These are phyloP conservation scores for Aricia agestis DNA, from an alignment of 1,140 invertebrate genomes.

Conservation along the genomic window DNA sequence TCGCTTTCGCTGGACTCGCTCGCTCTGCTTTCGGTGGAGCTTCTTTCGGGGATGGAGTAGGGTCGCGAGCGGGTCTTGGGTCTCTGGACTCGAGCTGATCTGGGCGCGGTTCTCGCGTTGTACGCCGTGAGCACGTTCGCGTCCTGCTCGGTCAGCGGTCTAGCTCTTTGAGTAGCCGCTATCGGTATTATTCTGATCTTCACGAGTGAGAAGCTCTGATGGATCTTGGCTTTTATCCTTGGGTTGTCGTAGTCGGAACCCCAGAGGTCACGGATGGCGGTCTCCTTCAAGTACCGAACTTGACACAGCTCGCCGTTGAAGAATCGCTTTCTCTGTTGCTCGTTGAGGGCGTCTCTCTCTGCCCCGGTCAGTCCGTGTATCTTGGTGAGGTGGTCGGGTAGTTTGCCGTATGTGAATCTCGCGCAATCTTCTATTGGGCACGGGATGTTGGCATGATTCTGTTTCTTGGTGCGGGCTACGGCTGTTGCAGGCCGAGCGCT, in stretches of 20 bases:
- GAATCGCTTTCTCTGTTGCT: slow-evolving; percentile 72
- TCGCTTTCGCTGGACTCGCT: slow-evolving; percentile 63
- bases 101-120: slow-evolving; percentile 69
- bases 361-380: slow-evolving; percentile 70
- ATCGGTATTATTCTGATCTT: slow-evolving; percentile 74
- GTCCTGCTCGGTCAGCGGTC: slow-evolving; percentile 72
- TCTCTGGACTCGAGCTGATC: slow-evolving; percentile 55
- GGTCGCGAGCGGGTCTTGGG: slow-evolving; percentile 51
- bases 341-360: slow-evolving; percentile 69
- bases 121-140: slow-evolving; percentile 74
- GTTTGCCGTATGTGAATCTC: slow-evolving; percentile 72
- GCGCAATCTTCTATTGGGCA: slow-evolving; percentile 75
- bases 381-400: slow-evolving; percentile 73
- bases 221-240: slow-evolving; percentile 68
- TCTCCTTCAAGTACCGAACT: slow-evolving; percentile 72
- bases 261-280: slow-evolving; percentile 72
- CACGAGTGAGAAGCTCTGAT: slow-evolving; percentile 70
- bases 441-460: slow-evolving; percentile 74
- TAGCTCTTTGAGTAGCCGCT: slow-evolving; percentile 64
- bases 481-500: slow-evolving; percentile 43
- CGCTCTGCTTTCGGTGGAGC: slow-evolving; percentile 42
- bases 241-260: slow-evolving; percentile 73
- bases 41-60: slow-evolving; percentile 50
- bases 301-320: slow-evolving; percentile 75
- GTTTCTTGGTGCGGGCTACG: slow-evolving; percentile 66